Conservation (phyloP, 2,113 vertebrate genomes). For the Agelaius tricolor region DNA sequence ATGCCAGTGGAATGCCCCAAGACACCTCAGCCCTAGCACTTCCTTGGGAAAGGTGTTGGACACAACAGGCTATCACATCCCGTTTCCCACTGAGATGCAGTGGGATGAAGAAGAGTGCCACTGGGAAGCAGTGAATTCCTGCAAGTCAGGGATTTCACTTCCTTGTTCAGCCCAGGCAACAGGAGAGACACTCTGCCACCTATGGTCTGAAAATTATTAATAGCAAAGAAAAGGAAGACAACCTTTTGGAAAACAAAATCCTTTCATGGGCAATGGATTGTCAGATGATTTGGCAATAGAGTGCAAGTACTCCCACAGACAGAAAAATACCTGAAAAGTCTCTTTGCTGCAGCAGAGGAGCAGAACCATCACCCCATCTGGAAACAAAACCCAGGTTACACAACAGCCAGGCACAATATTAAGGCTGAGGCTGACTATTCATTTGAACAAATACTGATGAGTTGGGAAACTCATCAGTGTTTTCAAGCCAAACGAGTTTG, state of each 20-base stretch:
- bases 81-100: neutral
- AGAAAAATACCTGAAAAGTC: neutral
- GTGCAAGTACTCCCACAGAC: neutral
- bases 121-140: neutral
- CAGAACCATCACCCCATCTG: neutral
- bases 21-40: neutral
- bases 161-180: neutral
- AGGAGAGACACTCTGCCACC: neutral
- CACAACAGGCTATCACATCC: neutral
- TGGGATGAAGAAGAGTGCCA: neutral
- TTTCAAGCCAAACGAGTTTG: constrained; percentile 16
- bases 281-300: neutral
- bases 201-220: neutral
- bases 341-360: neutral
- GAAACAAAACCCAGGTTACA: neutral
- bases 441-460: neutral
- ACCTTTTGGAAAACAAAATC: neutral
- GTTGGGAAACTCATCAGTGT: neutral
- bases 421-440: neutral
- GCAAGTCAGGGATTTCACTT: neutral
- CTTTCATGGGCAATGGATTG: neutral
- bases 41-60: neutral
- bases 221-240: neutral
- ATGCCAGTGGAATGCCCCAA: fast-evolving
- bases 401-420: neutral